A percentile compares a stretch with the other conserved stretches of the same genome.
Conservation (phyloP, 2,797 vertebrate species). For the Glossophaga mutica region DNA sequence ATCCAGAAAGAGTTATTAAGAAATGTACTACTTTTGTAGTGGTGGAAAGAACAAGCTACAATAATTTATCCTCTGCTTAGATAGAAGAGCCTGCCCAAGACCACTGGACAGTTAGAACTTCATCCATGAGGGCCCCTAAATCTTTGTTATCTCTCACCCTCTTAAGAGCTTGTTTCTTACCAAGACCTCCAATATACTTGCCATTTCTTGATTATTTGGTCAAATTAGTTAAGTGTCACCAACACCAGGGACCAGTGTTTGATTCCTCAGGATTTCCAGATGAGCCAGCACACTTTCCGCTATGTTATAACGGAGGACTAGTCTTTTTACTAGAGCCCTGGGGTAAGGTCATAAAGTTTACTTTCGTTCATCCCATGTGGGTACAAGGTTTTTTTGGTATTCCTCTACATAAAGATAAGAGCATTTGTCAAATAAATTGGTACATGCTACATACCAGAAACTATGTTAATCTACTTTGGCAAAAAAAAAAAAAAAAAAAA, state of each 20-base stretch:
- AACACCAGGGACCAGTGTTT: background rate
- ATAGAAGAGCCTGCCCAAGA: background rate
- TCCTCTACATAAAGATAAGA: background rate
- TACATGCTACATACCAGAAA: background rate
- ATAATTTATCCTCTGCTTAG: background rate
- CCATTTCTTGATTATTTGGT: background rate
- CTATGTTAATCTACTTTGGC: background rate
- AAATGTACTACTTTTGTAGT: background rate
- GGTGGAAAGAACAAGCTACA: background rate
- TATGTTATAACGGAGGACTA: background rate
- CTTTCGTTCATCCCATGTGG: background rate
- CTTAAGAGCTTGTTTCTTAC: background rate
- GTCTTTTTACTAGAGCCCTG: background rate
- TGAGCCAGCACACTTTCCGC: background rate
- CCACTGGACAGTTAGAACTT: background rate
- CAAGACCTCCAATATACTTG: background rate
- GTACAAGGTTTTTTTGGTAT: background rate
- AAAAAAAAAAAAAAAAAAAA: background rate
- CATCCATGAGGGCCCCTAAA: background rate
- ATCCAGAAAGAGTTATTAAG: background rate
- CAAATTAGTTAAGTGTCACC: background rate
- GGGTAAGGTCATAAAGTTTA: background rate
- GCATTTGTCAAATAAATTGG: background rate
- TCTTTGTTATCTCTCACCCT: background rate
- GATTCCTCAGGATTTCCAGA: background rate